These are phyloP conservation scores for Ellobium chinense DNA, from an alignment of 2,888 invertebrate species.

Conservation along the genomic window DNA sequence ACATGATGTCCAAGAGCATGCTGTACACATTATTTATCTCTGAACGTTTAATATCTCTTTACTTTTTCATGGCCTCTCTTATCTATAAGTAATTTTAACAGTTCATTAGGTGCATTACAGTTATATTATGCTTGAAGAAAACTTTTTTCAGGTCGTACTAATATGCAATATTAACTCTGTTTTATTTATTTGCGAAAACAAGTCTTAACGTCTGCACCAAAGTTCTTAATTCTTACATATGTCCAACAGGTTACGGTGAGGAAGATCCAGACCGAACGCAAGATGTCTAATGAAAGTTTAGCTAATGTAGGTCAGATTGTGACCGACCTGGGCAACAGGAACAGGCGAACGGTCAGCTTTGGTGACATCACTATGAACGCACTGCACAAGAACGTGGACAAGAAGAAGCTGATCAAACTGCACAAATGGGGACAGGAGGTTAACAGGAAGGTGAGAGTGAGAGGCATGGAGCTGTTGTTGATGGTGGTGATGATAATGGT, in stretches of 20 bases:
- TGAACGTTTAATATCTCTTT: no score
- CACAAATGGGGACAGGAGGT: slow-evolving; percentile 17
- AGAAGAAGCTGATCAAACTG: slow-evolving; percentile 9
- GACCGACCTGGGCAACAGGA: not conserved
- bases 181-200: no score
- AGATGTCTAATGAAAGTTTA: not conserved
- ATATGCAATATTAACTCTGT: not conserved
- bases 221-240: no score
- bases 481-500: no score
- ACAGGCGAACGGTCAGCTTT: slow-evolving; percentile 8
- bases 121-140: no score
- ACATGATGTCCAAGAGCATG: no score
- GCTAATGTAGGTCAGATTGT: not conserved
- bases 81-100: no score
- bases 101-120: no score
- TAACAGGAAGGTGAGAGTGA: not conserved
- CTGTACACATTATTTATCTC: no score
- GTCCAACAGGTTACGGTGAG: not conserved
- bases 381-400: slow-evolving; percentile 1
- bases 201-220: no score
- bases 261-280: not conserved
- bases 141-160: not conserved
- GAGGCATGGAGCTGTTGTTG: no score
- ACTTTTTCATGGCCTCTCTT: no score
- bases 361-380: slow-evolving; percentile 27